Base-by-base conservation (phyloP, 2,113 vertebrate genomes). In the Astatoreochromis straeleni region DNA sequence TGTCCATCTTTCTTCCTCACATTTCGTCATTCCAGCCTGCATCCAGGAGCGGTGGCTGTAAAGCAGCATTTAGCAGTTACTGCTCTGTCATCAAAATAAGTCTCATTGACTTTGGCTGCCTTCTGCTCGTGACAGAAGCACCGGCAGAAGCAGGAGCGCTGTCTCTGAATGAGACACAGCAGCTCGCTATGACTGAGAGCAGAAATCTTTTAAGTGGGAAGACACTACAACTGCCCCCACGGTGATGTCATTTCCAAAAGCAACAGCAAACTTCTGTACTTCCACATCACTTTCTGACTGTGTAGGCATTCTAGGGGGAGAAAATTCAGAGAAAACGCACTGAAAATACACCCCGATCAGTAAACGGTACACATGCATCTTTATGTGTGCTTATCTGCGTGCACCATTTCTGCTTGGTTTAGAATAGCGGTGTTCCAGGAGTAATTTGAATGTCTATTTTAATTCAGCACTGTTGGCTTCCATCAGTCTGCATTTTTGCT, bases 81-180 rank as follows among this genome's bases (percentile, higher is more conserved):
- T 95, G 95, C 95, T 85, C 85, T 45, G 93, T 95, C 95, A 96
- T 95, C 94, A 95, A 78, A 95, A 94, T 90, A 87, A 94, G 88
- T 57, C 93, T 90, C 93, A 93, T 91, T 93, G 92, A 93, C 91
- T 93, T 94, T 94, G 94, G 92, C 87, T 58, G 93, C 89, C 90
- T 92, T 90, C 93, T 88, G 90, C 82, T 92, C 79, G 33, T 31
- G 87, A 86, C 86, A 91, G 93, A 92, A 84, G 90, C 85, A 86
- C 88, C 89, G 86, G 88, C 88, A 91, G 80, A 86, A 91, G 88
- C 88, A 91, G 80, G 85, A 91, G 91, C 6, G 80, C 83, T 4
- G 81, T 90, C 80, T 88, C 84, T 83, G 86, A 93, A 85, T 80
- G 83, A 93, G 89, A 92, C 47, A 60, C 85, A 26, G 87, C 87